A percentile compares a stretch with the other conserved stretches of the same genome.
These are phyloP conservation scores for Indicator maculatus DNA, from an alignment of 2,113 vertebrate species.

Conservation along the genomic window DNA sequence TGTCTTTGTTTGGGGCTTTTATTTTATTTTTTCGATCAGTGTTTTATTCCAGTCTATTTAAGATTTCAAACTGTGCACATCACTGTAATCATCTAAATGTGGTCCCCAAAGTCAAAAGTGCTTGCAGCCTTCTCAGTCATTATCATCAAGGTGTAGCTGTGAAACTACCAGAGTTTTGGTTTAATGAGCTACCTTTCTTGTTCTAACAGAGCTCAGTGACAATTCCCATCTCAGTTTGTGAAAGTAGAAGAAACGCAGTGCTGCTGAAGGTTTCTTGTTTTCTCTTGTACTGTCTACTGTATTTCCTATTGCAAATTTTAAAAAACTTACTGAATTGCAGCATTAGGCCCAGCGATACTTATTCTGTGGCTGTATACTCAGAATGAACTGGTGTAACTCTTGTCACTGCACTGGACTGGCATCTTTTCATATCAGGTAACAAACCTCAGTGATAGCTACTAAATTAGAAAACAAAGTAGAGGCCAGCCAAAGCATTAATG, in stretches of 20 bases:
- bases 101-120: not conserved
- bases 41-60: not conserved
- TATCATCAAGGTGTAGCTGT: not conserved
- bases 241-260: not conserved
- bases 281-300: not conserved
- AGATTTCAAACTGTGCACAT: not conserved
- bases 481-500: not conserved
- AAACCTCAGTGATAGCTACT: not conserved
- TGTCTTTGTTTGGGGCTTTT: not conserved
- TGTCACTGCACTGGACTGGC: not conserved
- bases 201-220: not conserved
- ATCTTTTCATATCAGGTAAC: not conserved
- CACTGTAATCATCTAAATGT: not conserved
- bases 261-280: not conserved
- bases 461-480: not conserved
- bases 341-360: not conserved
- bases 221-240: not conserved
- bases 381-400: not conserved
- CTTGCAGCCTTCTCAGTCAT: not conserved
- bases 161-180: not conserved
- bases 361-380: not conserved
- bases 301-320: not conserved
- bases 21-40: not conserved
- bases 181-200: not conserved
- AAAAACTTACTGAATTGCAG: not conserved